These are phyloP conservation scores for Tetragonisca angustula DNA, from an alignment of 2,888 invertebrate species.

Conservation along the genomic window DNA sequence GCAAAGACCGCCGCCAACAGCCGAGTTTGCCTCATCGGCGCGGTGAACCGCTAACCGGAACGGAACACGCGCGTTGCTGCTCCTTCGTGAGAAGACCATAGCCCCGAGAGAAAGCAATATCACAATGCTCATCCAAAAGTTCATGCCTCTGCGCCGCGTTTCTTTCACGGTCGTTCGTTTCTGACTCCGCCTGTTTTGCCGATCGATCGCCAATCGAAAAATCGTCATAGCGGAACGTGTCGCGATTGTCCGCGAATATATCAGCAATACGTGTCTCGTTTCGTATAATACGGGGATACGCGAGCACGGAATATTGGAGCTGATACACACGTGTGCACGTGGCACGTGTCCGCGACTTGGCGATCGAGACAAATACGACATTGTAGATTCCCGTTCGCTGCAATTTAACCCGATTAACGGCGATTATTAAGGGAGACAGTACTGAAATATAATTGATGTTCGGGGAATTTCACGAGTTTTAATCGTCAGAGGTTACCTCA, in stretches of 20 bases:
- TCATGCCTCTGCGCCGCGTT: background rate
- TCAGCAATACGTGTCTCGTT: background rate
- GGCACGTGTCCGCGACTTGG: too few species aligned
- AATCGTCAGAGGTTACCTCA: too few species aligned
- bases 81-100: background rate
- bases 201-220: background rate
- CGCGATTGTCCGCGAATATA: background rate
- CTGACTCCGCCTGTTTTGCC: background rate
- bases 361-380: too few species aligned
- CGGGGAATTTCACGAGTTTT: too few species aligned
- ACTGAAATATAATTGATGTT: too few species aligned
- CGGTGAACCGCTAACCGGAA: conserved; percentile 11
- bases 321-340: too few species aligned
- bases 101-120: background rate
- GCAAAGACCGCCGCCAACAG: background rate
- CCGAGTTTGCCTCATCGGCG: background rate
- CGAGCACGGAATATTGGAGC: too few species aligned
- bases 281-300: background rate
- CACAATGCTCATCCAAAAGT: background rate
- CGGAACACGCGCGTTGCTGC: background rate
- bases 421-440: too few species aligned
- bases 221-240: background rate
- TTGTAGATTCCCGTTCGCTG: too few species aligned
- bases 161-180: background rate
- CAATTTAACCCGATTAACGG: too few species aligned